These are phyloP conservation scores for Napeogenes sylphis DNA, from an alignment of 2,888 invertebrate species.

Conservation along the genomic window DNA sequence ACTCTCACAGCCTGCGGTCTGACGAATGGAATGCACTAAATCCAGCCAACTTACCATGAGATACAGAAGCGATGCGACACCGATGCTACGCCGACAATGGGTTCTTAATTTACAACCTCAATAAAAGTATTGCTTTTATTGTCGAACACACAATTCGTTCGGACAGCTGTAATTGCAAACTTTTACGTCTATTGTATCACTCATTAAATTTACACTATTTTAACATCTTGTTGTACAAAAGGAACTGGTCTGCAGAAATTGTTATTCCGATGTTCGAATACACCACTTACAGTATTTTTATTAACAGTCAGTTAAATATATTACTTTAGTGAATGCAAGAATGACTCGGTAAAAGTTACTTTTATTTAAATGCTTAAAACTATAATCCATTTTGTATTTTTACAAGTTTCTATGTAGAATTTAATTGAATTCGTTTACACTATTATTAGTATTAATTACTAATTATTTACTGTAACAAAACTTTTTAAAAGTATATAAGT, in stretches of 20 bases:
- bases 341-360: too few relatives aligned
- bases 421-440: too few relatives aligned
- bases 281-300: too few relatives aligned
- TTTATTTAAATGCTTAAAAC: not conserved
- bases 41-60: constrained; percentile 1
- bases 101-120: constrained; percentile 55
- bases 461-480: too few relatives aligned
- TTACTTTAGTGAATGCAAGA: too few relatives aligned
- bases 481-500: too few relatives aligned
- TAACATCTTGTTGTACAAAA: constrained; percentile 49
- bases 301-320: too few relatives aligned
- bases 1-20: constrained; percentile 11
- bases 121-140: constrained; percentile 75
- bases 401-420: not conserved
- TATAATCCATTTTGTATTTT: not conserved
- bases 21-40: constrained; percentile 1
- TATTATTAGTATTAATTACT: too few relatives aligned
- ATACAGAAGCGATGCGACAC: constrained; percentile 19
- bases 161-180: constrained; percentile 73
- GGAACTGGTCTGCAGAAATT: constrained; percentile 5
- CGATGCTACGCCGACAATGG: constrained; percentile 26
- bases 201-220: constrained; percentile 68
- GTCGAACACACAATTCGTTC: constrained; percentile 70
- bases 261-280: too few relatives aligned
- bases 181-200: constrained; percentile 66